phyloP scores from a whole-genome alignment of 1,140 invertebrate species.

The Temnothorax curvispinosus region DNA sequence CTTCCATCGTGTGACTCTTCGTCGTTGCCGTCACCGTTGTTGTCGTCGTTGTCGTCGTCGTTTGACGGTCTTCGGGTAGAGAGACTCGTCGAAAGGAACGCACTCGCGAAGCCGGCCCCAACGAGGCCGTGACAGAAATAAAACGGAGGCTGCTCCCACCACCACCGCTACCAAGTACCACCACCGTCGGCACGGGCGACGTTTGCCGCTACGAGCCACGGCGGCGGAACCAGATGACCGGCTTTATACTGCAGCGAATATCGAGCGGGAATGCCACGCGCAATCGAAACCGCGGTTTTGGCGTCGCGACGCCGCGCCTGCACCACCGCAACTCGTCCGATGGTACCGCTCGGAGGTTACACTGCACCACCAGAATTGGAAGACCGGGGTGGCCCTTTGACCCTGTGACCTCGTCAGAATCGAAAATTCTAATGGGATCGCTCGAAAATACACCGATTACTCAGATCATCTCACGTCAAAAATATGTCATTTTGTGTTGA shows the following conservation, averaged over 20 bases:
- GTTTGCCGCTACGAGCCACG: constrained; percentile 58
- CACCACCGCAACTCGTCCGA: constrained; percentile 52
- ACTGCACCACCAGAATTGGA: background rate
- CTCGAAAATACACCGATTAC: background rate
- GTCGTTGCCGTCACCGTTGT: background rate
- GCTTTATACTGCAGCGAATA: constrained; percentile 68
- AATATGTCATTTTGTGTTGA: background rate
- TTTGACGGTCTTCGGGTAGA: constrained; percentile 6
- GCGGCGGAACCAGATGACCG: constrained; percentile 45
- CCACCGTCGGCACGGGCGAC: constrained; percentile 14
- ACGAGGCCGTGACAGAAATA: constrained; percentile 80
- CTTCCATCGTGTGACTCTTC: constrained; percentile 77
- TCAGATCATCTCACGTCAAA: background rate
- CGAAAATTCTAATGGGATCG: background rate
- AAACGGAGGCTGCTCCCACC: constrained; percentile 81
- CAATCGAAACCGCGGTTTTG: constrained; percentile 49
- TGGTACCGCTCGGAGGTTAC: background rate
- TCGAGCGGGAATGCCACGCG: constrained; percentile 64
- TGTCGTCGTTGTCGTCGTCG: background rate
- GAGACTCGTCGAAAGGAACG: background rate
- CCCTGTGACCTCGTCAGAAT: background rate
- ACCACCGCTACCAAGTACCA: constrained; percentile 45
- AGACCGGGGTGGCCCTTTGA: background rate
- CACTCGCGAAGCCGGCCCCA: constrained; percentile 29
- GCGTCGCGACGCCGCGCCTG: constrained; percentile 72